phyloP scores from a whole-genome alignment of 1,140 invertebrate genomes.

The Megalopta genalis region DNA sequence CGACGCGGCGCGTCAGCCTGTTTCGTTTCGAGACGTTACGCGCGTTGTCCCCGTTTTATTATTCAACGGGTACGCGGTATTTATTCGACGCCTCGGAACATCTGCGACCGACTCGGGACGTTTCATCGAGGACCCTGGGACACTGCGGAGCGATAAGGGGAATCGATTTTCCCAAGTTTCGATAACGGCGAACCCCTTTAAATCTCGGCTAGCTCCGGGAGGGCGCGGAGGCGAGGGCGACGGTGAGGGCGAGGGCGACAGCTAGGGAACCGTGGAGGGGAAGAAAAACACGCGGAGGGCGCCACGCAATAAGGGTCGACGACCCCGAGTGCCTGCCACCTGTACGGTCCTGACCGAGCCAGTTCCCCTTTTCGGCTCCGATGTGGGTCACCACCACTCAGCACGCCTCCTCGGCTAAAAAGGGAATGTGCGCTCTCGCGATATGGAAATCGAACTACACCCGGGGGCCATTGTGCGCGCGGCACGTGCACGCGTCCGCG shows the following conservation, averaged over 20 bases:
- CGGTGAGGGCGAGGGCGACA: not conserved
- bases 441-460: conserved; percentile 11
- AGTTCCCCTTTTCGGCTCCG: conserved; percentile 47
- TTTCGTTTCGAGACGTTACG: no score
- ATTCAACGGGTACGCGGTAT: no score
- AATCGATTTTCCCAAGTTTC: no score
- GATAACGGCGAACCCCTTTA: no score
- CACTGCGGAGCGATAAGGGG: no score
- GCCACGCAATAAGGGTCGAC: conserved; percentile 44
- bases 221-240: not conserved
- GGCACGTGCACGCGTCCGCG: not conserved
- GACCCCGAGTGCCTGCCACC: conserved; percentile 50
- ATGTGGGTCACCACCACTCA: conserved; percentile 34
- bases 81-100: no score
- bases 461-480: conserved; percentile 15
- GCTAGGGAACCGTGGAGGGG: not conserved
- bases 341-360: conserved; percentile 47
- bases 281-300: conserved; percentile 52
- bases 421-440: conserved; percentile 2
- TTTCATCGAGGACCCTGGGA: no score
- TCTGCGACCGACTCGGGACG: no score
- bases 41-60: no score
- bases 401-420: conserved; percentile 37
- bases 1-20: no score
- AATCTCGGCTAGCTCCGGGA: not conserved